These are phyloP conservation scores for Notothenia coriiceps DNA, from an alignment of 2,113 vertebrate genomes.

Conservation along the genomic window DNA sequence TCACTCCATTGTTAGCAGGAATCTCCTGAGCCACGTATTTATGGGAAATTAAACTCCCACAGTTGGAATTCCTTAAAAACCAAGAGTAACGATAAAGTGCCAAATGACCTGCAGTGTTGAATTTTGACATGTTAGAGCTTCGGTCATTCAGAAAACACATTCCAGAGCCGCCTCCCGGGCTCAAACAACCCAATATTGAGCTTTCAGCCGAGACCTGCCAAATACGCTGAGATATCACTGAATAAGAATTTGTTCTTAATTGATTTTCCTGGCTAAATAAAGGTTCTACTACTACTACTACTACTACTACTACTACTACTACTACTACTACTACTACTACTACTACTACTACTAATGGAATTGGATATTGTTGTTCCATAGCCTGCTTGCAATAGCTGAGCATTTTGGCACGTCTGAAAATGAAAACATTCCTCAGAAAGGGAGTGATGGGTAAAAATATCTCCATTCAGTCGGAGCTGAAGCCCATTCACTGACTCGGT, in stretches of 20 bases:
- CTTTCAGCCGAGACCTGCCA: constrained; percentile 22
- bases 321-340: too few relatives aligned
- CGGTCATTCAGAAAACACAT: constrained; percentile 55
- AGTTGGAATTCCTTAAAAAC: constrained; percentile 13
- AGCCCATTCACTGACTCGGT: constrained; percentile 57
- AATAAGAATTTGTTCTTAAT: not conserved
- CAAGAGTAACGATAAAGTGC: not conserved
- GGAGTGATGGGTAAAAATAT: constrained; percentile 68
- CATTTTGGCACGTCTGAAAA: constrained; percentile 71
- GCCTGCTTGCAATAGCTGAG: constrained; percentile 53
- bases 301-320: too few relatives aligned
- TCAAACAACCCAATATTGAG: constrained; percentile 18
- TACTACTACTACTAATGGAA: constrained; percentile 10
- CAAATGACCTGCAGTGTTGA: constrained; percentile 18
- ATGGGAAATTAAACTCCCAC: not conserved
- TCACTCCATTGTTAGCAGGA: not conserved
- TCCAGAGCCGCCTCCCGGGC: constrained; percentile 14
- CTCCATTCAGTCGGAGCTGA: constrained; percentile 68
- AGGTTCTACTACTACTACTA: too few relatives aligned
- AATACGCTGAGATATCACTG: constrained; percentile 37
- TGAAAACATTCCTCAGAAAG: constrained; percentile 76
- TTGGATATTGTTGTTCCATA: constrained; percentile 58
- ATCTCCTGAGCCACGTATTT: constrained; percentile 1
- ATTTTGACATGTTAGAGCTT: constrained; percentile 19
- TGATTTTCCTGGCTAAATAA: too few relatives aligned